Conservation (phyloP, 2,113 vertebrate genomes). For the Myrmecobius fasciatus region DNA sequence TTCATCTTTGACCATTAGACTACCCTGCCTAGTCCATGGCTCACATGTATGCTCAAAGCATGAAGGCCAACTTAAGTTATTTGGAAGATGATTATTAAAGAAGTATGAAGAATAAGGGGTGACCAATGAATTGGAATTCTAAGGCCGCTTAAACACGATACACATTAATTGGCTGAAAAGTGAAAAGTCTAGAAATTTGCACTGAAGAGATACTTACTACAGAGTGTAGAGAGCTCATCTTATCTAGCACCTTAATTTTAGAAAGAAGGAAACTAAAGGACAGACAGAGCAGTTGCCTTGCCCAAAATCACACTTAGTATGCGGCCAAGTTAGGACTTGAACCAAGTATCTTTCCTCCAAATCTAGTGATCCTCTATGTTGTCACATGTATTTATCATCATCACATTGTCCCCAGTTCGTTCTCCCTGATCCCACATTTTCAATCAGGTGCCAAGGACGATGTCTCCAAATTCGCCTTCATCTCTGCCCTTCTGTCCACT, state of each 20-base stretch:
- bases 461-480: not conserved
- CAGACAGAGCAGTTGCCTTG: not conserved
- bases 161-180: not conserved
- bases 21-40: not conserved
- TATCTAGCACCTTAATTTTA: not conserved
- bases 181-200: not conserved
- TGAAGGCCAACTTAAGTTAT: not conserved
- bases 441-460: not conserved
- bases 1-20: not conserved
- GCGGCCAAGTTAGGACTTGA: not conserved
- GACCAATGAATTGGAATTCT: slow-evolving; percentile 2
- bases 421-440: not conserved
- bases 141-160: not conserved
- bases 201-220: not conserved
- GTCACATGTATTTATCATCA: not conserved
- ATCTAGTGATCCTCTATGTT: not conserved
- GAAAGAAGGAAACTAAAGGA: not conserved
- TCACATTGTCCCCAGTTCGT: not conserved
- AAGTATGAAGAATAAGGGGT: not conserved
- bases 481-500: not conserved
- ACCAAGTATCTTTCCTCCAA: not conserved
- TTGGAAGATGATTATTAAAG: slow-evolving; percentile 40
- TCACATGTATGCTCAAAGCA: not conserved
- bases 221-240: not conserved
- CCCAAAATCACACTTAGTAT: not conserved